Evolutionary conservation across 2,113 vertebrate genomes (phyloP).

Genomic region (Natator depressus): DNA sequence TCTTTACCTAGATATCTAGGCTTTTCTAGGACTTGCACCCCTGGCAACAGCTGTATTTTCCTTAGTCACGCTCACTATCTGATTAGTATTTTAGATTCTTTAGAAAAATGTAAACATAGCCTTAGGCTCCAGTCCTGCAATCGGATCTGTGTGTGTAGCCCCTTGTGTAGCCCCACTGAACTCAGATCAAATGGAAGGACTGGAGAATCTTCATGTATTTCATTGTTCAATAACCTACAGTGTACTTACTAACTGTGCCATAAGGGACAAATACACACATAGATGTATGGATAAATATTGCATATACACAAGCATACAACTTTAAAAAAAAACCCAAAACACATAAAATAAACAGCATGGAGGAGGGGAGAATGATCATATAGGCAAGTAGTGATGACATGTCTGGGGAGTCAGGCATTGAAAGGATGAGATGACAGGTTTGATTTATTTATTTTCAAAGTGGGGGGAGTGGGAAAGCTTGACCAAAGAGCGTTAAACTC

Average conservation of each 20-base stretch:
- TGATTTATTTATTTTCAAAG: conserved; percentile 51
- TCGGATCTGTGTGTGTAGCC: conserved; percentile 55
- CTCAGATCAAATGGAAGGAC: conserved; percentile 62
- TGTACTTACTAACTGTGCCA: neutral
- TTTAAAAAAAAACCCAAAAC: neutral
- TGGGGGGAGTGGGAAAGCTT: conserved; percentile 14
- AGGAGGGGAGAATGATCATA: conserved; percentile 56
- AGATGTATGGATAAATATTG: conserved; percentile 1
- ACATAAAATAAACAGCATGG: conserved; percentile 40
- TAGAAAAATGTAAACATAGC: conserved; percentile 65
- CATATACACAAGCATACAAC: conserved; percentile 24
- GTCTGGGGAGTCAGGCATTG: conserved; percentile 14
- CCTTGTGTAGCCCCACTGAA: conserved; percentile 40
- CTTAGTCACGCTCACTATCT: conserved; percentile 61
- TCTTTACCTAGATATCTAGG: neutral
- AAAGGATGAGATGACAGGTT: conserved; percentile 38
- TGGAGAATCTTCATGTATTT: conserved; percentile 30
- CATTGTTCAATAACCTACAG: conserved; percentile 30
- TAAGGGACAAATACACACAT: conserved; percentile 13
- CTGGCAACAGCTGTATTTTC: conserved; percentile 68
- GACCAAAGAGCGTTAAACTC: conserved; percentile 43
- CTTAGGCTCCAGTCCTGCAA: conserved; percentile 57
- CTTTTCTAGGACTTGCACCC: conserved; percentile 25
- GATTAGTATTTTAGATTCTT: conserved; percentile 61
- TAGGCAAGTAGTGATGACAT: conserved; percentile 45